Base-by-base conservation (phyloP, 2,113 vertebrate species). In the Takifugu flavidus region DNA sequence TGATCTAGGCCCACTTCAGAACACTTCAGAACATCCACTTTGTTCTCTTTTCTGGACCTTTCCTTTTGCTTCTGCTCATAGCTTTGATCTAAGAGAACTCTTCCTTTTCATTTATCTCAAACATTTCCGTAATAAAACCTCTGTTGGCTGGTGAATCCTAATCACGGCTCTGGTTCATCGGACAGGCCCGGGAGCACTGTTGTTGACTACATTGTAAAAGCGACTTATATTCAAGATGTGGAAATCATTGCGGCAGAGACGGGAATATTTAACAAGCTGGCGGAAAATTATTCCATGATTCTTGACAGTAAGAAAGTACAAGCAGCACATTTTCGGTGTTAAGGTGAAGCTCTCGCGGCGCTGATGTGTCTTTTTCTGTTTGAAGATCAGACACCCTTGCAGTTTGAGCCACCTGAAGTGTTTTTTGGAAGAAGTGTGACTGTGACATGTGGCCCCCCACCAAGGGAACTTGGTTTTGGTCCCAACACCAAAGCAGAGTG, bases 111-210 rank as follows among this genome's bases (percentile, higher is more conserved):
- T 20, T 20, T 20, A 20, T 20, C 20, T 20, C 20, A 20, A 20
- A 20, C 20, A 20, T 20, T 20, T 20, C 20, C 20, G 20, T 20
- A 20, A 52, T 28, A 4, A 4, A 29, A 6, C 26, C 14, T 49
- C 14, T 49, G 14, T 49, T 49, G 14, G 15, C 4, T 49, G 14
- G 7, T 20, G 7, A 43, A n/a, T 2, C 8, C 27, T 60, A 0
- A 53, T 13, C 46, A 5, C 14, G 12, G 6, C 45, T 53, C 54
- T 3, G 5, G 7, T 57, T 61, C 25, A 65, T 57, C 0, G 72
- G 62, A 43, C 66, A 87, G 85, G 28, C 1, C 0, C 0, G 85
- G 85, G 15, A 87, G 85, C 50, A 83, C 80, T 26, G 56, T 85
- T 0, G 57, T 14, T 7, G 25, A 59, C 0, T 83, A 65, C 1